A percentile compares a stretch with the other conserved stretches of the same genome.
Conservation (phyloP, 2,888 invertebrate genomes). For the Plebejus argus region DNA sequence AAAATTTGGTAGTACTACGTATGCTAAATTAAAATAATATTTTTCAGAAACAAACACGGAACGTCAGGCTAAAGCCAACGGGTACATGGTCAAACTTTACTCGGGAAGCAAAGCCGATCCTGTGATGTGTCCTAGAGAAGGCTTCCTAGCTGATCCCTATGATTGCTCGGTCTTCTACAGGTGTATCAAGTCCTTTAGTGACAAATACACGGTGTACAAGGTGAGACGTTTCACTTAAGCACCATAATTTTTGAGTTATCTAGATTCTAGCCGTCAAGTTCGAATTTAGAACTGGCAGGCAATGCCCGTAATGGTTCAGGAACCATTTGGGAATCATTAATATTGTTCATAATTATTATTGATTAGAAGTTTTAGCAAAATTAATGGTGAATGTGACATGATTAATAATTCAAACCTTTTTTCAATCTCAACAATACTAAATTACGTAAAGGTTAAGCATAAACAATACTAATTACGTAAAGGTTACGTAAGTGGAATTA, state of each 20-base stretch:
- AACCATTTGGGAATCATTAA: too few species aligned
- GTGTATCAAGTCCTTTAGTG: constrained; percentile 83
- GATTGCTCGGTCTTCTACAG: constrained; percentile 88
- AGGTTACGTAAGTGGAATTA: too few species aligned
- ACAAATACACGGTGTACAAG: constrained; percentile 79
- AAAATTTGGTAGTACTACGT: not conserved
- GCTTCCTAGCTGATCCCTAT: constrained; percentile 86
- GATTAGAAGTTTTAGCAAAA: too few species aligned
- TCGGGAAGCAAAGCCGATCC: constrained; percentile 61
- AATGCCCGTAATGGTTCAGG: too few species aligned
- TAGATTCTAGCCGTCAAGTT: not conserved
- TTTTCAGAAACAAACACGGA: constrained; percentile 40
- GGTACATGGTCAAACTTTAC: constrained; percentile 66
- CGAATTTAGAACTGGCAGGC: too few species aligned
- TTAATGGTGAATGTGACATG: too few species aligned
- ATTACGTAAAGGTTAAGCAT: too few species aligned
- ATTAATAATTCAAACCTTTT: too few species aligned
- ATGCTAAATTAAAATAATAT: not conserved
- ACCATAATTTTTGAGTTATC: not conserved
- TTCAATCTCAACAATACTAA: too few species aligned
- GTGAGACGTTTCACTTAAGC: constrained; percentile 49
- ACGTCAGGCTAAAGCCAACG: constrained; percentile 45
- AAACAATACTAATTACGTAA: too few species aligned
- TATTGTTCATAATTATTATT: too few species aligned
- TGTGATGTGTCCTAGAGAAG: constrained; percentile 83